phyloP scores from a whole-genome alignment of 2,888 invertebrate species.

The Drosophila flavopinicola region DNA sequence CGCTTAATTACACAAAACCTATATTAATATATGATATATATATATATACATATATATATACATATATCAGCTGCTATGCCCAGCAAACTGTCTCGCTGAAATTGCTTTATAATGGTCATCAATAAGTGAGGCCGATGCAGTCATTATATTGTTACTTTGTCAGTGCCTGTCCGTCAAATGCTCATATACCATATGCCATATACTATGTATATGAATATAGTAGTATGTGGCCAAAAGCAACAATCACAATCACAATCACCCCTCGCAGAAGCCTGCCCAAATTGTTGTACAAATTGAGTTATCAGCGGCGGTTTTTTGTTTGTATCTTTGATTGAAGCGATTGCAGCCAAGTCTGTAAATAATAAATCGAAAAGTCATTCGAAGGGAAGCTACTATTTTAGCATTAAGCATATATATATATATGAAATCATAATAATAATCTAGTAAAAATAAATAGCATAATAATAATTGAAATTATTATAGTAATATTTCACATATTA shows the following conservation, averaged over 20 bases:
- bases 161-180: constrained; percentile 16
- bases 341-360: background rate
- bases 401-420: no score
- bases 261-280: background rate
- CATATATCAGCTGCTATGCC: background rate
- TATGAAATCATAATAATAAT: no score
- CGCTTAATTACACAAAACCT: constrained; percentile 64
- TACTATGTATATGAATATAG: background rate
- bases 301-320: constrained; percentile 27
- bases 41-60: background rate
- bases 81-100: constrained; percentile 27
- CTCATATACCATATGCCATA: background rate
- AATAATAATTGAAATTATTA: no score
- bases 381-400: no score
- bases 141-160: constrained; percentile 58
- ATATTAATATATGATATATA: constrained; percentile 2
- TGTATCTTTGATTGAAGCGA: constrained; percentile 9
- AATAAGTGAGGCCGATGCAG: constrained; percentile 70
- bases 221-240: background rate
- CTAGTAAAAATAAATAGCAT: no score
- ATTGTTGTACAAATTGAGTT: constrained; percentile 59
- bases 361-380: background rate
- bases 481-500: no score
- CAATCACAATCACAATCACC: background rate
- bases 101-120: constrained; percentile 80